Evolutionary conservation across 1,140 invertebrate species (phyloP).

Genomic region (Papilio aristodemus): DNA sequence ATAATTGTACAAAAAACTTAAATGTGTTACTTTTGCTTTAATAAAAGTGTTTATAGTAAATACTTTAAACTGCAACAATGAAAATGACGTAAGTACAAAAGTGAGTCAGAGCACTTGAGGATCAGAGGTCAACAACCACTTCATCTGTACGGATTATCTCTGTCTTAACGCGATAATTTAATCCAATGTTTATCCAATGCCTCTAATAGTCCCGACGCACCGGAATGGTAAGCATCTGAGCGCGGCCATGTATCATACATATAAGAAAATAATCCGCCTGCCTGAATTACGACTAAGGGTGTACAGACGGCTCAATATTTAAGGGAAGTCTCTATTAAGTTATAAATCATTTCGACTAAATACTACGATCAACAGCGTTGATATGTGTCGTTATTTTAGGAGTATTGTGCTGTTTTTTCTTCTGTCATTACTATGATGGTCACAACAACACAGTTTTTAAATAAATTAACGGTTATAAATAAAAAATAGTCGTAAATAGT

Average conservation of each 20-base stretch:
- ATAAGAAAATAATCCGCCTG: slow-evolving; percentile 72
- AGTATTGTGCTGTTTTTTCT: not conserved
- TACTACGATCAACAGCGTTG: slow-evolving; percentile 29
- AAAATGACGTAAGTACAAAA: no score
- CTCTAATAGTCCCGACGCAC: slow-evolving; percentile 69
- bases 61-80: not conserved
- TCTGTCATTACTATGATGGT: no score
- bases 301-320: slow-evolving; percentile 53
- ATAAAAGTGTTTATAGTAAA: no score
- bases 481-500: no score
- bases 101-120: slow-evolving; percentile 59
- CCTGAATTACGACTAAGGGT: slow-evolving; percentile 62
- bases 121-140: slow-evolving; percentile 75
- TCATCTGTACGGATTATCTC: slow-evolving; percentile 77
- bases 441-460: no score
- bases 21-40: no score
- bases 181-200: slow-evolving; percentile 77
- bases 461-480: no score
- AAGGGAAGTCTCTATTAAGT: slow-evolving; percentile 43
- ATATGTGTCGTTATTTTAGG: slow-evolving; percentile 3
- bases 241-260: slow-evolving; percentile 73
- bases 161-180: slow-evolving; percentile 76
- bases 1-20: no score
- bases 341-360: slow-evolving; percentile 31
- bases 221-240: slow-evolving; percentile 64